phyloP scores from a whole-genome alignment of 1,140 invertebrate genomes.

The Drosophila equinoxialis region DNA sequence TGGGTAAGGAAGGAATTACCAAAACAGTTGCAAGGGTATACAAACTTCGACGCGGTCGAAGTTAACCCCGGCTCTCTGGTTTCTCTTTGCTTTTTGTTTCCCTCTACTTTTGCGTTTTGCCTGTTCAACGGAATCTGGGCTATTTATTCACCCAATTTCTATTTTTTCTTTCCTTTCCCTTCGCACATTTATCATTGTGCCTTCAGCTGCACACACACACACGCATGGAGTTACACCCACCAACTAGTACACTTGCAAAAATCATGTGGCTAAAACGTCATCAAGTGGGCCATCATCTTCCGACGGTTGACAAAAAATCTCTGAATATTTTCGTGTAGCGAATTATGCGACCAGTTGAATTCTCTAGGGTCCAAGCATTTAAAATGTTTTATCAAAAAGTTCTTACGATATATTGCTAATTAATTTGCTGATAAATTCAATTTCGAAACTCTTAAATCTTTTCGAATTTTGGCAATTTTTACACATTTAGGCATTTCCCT shows the following conservation, averaged over 20 bases:
- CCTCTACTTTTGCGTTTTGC: conserved; percentile 28
- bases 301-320: not conserved
- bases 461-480: not conserved
- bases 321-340: not conserved
- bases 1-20: too few species aligned
- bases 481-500: not conserved
- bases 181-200: conserved; percentile 80
- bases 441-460: not conserved
- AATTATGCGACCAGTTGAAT: not conserved
- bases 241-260: conserved; percentile 60
- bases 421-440: conserved; percentile 7
- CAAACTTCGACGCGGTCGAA: too few species aligned
- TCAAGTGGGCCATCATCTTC: not conserved
- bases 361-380: not conserved
- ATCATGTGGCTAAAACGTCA: not conserved
- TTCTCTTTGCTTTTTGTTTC: conserved; percentile 6
- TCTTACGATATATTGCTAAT: not conserved
- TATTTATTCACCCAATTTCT: conserved; percentile 83
- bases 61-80: too few species aligned
- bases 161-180: conserved; percentile 54
- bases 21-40: too few species aligned
- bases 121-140: conserved; percentile 79
- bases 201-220: conserved; percentile 64
- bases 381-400: not conserved
- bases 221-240: conserved; percentile 63